Evolutionary conservation across 1,140 invertebrate species (phyloP).

Genomic region (Saxidomus purpurata): DNA sequence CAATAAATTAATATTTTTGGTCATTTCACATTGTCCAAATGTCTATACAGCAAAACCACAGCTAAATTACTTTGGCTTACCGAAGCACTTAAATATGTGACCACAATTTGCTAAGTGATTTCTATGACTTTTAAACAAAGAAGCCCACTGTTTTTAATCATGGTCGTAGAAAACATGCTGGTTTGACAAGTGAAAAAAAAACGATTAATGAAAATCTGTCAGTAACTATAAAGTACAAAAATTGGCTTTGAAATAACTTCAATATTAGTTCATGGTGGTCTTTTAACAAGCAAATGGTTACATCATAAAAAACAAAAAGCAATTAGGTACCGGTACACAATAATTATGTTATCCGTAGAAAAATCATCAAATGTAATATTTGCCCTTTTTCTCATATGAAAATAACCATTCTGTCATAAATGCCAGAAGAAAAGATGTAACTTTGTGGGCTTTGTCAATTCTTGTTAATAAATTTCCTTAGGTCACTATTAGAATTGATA

Average conservation of each 20-base stretch:
- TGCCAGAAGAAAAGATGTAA: background rate
- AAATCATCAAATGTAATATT: too few relatives aligned
- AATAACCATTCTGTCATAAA: background rate
- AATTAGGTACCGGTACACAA: too few relatives aligned
- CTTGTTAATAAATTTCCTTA: constrained; percentile 16
- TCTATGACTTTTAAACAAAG: constrained; percentile 10
- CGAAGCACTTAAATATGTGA: constrained; percentile 5
- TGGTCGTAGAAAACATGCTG: background rate
- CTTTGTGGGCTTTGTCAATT: background rate
- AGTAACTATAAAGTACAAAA: background rate
- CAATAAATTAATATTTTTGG: constrained; percentile 23
- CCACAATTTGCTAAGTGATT: constrained; percentile 31
- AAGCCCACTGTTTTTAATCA: background rate
- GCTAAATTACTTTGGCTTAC: background rate
- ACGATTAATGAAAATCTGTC: background rate
- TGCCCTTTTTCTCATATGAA: too few relatives aligned
- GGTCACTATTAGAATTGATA: background rate
- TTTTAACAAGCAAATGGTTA: background rate
- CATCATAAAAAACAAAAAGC: too few relatives aligned
- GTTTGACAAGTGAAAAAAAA: background rate
- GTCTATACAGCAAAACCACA: background rate
- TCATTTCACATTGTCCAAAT: constrained; percentile 4
- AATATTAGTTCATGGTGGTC: background rate
- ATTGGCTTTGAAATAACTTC: background rate
- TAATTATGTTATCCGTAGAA: too few relatives aligned